Conservation (phyloP, 2,797 vertebrate species). For the Crocodylus rhombifer region DNA sequence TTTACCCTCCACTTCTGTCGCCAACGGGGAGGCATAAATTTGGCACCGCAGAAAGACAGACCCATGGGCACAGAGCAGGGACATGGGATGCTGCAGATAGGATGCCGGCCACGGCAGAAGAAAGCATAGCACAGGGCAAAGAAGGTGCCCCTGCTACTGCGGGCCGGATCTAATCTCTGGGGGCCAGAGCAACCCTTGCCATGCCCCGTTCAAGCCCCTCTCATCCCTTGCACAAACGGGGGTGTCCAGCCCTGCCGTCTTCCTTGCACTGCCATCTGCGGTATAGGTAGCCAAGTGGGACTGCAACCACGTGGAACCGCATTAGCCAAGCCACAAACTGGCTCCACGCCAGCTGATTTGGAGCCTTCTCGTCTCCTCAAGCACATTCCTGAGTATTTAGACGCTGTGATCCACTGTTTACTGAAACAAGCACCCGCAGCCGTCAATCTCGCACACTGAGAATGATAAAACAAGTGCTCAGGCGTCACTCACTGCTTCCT, state of each 20-base stretch:
- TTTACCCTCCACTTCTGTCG: too few relatives aligned
- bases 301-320: background rate
- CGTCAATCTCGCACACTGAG: conserved; percentile 2
- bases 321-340: background rate
- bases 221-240: background rate
- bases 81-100: too few relatives aligned
- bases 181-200: too few relatives aligned
- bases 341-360: background rate
- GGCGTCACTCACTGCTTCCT: conserved; percentile 61
- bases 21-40: too few relatives aligned
- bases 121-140: too few relatives aligned
- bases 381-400: background rate
- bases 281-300: background rate
- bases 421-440: conserved; percentile 18
- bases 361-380: background rate
- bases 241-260: background rate
- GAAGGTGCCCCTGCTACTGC: too few relatives aligned
- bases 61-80: too few relatives aligned
- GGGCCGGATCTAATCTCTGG: too few relatives aligned
- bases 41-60: too few relatives aligned
- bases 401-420: conserved; percentile 1
- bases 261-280: background rate
- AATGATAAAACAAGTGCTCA: conserved; percentile 57
- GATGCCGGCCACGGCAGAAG: too few relatives aligned
- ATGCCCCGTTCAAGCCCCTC: background rate